Conservation (phyloP, 1,140 invertebrate genomes). For the Ridgeia piscesae region DNA sequence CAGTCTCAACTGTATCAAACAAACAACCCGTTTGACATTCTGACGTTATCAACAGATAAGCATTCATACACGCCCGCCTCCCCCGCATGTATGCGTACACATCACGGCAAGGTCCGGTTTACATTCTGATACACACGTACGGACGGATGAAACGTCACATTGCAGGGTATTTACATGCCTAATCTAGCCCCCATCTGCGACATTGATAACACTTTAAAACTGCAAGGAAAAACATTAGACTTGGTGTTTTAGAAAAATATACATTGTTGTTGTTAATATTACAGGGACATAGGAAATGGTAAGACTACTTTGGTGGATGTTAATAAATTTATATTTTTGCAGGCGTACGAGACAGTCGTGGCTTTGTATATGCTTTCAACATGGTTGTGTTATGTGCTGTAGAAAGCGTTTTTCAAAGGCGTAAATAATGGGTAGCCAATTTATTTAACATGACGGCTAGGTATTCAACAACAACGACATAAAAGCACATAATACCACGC, state of each 20-base stretch:
- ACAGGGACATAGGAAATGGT: too few species aligned
- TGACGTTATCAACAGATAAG: not conserved
- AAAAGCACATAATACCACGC: too few species aligned
- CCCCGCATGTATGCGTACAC: not conserved
- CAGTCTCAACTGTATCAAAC: not conserved
- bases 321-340: too few species aligned
- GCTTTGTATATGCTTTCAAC: too few species aligned
- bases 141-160: not conserved
- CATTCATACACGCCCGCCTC: not conserved
- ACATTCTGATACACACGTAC: not conserved
- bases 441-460: too few species aligned
- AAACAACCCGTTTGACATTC: not conserved
- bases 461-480: too few species aligned
- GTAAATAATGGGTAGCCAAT: too few species aligned
- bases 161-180: not conserved
- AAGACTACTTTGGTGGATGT: too few species aligned
- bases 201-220: not conserved
- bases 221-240: not conserved
- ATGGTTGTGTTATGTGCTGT: too few species aligned
- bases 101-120: not conserved
- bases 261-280: too few species aligned
- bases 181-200: not conserved
- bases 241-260: not conserved
- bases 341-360: too few species aligned
- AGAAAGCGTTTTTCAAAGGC: too few species aligned